These are phyloP conservation scores for Remorina albescens DNA, from an alignment of 2,797 vertebrate genomes.

Conservation along the genomic window DNA sequence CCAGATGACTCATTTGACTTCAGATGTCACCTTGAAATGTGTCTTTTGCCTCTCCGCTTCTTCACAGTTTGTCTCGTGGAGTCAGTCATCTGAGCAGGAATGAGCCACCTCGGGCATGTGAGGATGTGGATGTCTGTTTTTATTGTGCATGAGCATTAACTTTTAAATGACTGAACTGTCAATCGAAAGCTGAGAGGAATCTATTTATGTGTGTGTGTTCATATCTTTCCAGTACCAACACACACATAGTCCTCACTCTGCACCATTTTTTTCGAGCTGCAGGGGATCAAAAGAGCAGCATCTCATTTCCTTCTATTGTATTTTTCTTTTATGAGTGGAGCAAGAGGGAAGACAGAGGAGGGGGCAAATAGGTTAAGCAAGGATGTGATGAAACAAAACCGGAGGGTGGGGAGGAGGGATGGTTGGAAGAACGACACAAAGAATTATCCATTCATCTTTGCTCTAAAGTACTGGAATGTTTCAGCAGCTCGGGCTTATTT, in stretches of 20 bases:
- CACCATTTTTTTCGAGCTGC: conserved; percentile 55
- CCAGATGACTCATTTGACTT: conserved; percentile 5
- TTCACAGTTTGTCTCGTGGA: conserved; percentile 11
- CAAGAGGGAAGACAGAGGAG: conserved; percentile 11
- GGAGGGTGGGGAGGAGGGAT: conserved; percentile 11
- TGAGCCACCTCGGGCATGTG: conserved; percentile 14
- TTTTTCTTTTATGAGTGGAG: conserved; percentile 63
- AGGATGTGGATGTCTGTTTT: conserved; percentile 34
- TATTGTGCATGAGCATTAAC: conserved; percentile 45
- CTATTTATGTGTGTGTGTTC: conserved; percentile 15
- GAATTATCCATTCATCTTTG: conserved; percentile 63
- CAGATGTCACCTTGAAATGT: no score
- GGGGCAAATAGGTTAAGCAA: conserved; percentile 25
- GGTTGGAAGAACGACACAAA: conserved; percentile 17
- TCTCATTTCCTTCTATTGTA: conserved; percentile 67
- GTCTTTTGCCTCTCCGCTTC: not conserved
- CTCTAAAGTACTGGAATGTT: conserved; percentile 53
- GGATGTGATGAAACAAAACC: conserved; percentile 48
- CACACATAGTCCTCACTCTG: conserved; percentile 32
- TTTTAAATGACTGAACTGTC: conserved; percentile 32
- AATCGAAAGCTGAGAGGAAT: conserved; percentile 29
- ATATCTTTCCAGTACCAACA: not conserved
- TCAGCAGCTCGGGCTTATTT: conserved; percentile 48
- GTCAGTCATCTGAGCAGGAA: conserved; percentile 17
- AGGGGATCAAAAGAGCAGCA: conserved; percentile 60